Percentiles rank a stretch among this genome's conserved stretches.
phyloP scores from a whole-genome alignment of 2,113 vertebrate species.

The Bubo bubo region DNA sequence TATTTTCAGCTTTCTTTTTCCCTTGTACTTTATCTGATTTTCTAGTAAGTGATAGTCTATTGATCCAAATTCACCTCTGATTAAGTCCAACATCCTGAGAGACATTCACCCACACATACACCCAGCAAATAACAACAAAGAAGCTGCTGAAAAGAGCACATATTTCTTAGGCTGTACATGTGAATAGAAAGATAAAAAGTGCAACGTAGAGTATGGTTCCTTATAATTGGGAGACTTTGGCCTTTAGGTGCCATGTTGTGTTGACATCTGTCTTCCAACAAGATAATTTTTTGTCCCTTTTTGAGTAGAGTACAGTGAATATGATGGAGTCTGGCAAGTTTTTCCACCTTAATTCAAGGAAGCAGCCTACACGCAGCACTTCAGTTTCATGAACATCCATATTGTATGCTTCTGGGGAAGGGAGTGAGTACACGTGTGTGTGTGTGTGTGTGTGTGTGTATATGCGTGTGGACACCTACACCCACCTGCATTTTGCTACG shows the following conservation, averaged over 20 bases:
- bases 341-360: not conserved
- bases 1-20: slow-evolving; percentile 23
- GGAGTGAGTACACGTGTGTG: not conserved
- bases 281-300: not conserved
- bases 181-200: slow-evolving; percentile 13
- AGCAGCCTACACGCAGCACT: not conserved
- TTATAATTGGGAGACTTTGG: not conserved
- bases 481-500: not conserved
- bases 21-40: not conserved
- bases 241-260: not conserved
- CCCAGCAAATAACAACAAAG: not conserved
- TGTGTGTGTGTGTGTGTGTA: not conserved
- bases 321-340: not conserved
- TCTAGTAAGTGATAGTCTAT: slow-evolving; percentile 39
- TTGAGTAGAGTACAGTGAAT: not conserved
- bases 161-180: not conserved
- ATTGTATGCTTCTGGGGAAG: not conserved
- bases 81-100: slow-evolving; percentile 40
- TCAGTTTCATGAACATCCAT: not conserved
- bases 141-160: not conserved
- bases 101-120: not conserved
- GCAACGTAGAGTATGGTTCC: not conserved
- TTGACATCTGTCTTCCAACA: not conserved
- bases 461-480: not conserved
- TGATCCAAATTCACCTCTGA: slow-evolving; percentile 48